Evolutionary conservation across 2,113 vertebrate species (phyloP).

Genomic region (Pithys albifrons): DNA sequence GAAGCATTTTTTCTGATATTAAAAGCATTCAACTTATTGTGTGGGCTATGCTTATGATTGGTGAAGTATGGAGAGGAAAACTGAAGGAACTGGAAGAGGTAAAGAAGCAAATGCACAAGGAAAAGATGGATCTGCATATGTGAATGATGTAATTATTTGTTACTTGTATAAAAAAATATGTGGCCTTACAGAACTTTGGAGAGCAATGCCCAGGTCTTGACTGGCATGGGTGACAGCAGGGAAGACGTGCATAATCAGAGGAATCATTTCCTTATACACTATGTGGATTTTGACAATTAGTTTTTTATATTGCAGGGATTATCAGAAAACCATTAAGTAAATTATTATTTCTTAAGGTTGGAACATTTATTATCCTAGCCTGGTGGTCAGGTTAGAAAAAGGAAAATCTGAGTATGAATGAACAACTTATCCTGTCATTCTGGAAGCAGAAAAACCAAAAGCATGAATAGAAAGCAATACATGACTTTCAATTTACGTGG

Average conservation of each 20-base stretch:
- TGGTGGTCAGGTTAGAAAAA: slow-evolving; percentile 32
- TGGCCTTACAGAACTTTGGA: not conserved
- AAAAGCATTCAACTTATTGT: not conserved
- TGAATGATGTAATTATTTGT: not conserved
- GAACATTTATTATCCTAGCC: slow-evolving; percentile 48
- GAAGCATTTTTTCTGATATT: not conserved
- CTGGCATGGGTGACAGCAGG: not conserved
- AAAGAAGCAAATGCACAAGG: not conserved
- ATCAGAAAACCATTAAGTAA: slow-evolving; percentile 21
- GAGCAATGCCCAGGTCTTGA: not conserved
- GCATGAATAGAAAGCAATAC: not conserved
- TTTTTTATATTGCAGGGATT: not conserved
- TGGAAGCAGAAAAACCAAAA: slow-evolving; percentile 15
- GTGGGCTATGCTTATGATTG: not conserved
- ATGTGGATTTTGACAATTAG: not conserved
- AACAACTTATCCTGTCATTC: not conserved
- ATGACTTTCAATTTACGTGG: not conserved
- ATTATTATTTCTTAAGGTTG: slow-evolving; percentile 18
- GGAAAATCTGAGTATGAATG: not conserved
- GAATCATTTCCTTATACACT: not conserved
- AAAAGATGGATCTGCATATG: not conserved
- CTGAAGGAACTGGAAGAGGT: fast-evolving
- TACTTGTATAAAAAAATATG: not conserved
- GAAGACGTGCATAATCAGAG: not conserved
- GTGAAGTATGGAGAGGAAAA: not conserved